These are phyloP conservation scores for Epizoanthus illoricatus DNA, from an alignment of 92 coral and sea anemone genomes.

Conservation along the genomic window DNA sequence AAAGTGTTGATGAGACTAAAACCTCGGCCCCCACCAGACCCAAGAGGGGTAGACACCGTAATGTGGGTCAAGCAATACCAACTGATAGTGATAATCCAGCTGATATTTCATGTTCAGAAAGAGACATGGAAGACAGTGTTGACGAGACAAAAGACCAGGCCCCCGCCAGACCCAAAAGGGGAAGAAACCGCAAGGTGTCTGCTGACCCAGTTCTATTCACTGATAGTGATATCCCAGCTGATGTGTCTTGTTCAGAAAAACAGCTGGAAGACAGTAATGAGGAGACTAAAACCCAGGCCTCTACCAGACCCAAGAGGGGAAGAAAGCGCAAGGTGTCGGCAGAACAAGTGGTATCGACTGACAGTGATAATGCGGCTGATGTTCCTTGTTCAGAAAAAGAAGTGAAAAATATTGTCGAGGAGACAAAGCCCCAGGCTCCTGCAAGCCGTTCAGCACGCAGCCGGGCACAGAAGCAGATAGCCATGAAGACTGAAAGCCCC, in stretches of 20 bases:
- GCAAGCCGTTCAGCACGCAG: constrained; percentile 18
- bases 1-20: neutral
- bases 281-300: neutral
- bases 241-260: neutral
- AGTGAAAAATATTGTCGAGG: neutral
- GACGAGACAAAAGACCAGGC: neutral
- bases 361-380: neutral
- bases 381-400: neutral
- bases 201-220: neutral
- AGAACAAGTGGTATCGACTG: neutral
- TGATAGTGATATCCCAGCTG: neutral
- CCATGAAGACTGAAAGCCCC: neutral
- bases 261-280: neutral
- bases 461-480: neutral
- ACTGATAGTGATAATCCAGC: neutral
- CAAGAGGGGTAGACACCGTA: constrained; percentile 33
- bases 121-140: constrained; percentile 5
- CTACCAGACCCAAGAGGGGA: constrained; percentile 17
- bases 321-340: neutral
- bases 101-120: neutral
- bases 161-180: constrained; percentile 8
- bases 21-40: neutral
- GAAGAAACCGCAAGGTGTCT: constrained; percentile 27
- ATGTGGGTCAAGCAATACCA: neutral
- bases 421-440: neutral